Evolutionary conservation across 1,140 invertebrate genomes (phyloP).

Genomic region (Littorina saxatilis): DNA sequence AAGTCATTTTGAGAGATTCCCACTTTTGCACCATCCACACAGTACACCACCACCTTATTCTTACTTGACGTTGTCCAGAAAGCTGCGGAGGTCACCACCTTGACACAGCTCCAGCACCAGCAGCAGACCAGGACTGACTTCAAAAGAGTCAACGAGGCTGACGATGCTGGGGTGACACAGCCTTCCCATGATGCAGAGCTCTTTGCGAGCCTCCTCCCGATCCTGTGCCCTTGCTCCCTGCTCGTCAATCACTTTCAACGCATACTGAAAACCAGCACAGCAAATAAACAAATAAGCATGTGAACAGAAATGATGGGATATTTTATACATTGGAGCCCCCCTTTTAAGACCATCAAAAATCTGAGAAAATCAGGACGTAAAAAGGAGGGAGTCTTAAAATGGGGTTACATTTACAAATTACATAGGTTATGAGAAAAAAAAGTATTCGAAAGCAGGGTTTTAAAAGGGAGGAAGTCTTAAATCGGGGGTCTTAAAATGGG

Average conservation of each 20-base stretch:
- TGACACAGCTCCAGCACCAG: slow-evolving; percentile 63
- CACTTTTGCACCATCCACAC: too few relatives aligned
- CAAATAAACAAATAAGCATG: neutral
- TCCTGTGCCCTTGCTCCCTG: slow-evolving; percentile 49
- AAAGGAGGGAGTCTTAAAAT: too few relatives aligned
- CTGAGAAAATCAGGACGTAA: too few relatives aligned
- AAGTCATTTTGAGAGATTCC: too few relatives aligned
- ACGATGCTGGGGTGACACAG: slow-evolving; percentile 54
- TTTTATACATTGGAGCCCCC: too few relatives aligned
- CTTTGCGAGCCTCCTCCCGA: slow-evolving; percentile 48
- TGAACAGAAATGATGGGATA: too few relatives aligned
- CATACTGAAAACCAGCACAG: slow-evolving; percentile 48
- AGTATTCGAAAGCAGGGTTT: too few relatives aligned
- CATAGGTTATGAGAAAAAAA: neutral
- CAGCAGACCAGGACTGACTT: slow-evolving; percentile 52
- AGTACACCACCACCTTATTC: too few relatives aligned
- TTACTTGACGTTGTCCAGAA: slow-evolving; percentile 43
- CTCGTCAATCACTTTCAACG: slow-evolving; percentile 59
- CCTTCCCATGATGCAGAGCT: slow-evolving; percentile 51
- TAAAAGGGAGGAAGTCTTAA: too few relatives aligned
- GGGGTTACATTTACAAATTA: neutral
- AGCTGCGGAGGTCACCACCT: slow-evolving; percentile 57
- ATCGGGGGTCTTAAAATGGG: too few relatives aligned
- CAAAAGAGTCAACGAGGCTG: slow-evolving; percentile 60
- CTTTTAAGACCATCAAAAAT: too few relatives aligned